Evolutionary conservation across 1,140 invertebrate species (phyloP), one percentile per base, ranked within the genome.

Genomic region (Ostrea denselamellosa): DNA sequence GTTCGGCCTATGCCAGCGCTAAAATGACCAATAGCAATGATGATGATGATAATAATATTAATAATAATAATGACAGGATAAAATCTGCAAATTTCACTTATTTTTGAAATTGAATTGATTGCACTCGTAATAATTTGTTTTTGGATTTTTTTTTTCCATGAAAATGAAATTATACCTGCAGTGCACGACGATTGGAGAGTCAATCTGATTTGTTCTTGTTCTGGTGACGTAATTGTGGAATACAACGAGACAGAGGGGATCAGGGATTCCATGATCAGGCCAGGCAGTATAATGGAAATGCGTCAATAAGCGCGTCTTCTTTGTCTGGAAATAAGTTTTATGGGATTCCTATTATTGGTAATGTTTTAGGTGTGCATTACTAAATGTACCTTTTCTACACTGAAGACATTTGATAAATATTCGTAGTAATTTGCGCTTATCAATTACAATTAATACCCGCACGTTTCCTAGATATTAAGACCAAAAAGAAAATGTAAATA

Each of bases 221-320:
- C 19, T 19, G 12, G 54, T 77, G 0, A 88, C 58, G 10, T 85
- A 51, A 14, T 56, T 54, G 19, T 77, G 87, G 22, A 88, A 88
- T 2, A 88, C 28, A 7, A 88, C 83, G 2, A 88, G 83, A 77
- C 85, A 68, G 0, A 88, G 65, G 0, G 83, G 83, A 52, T 88
- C 83, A 19, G 87, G 87, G 0, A 65, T 88, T 28, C 87, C 87
- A 51, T 88, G 87, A 77, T 88, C 87, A 14, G 87, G 87, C 87
- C 87, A 88, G 2, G 83, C 19, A 3, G 62, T 88, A 52, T 77
- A 88, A 14, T 88, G 87, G 25, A 68, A 88, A 19, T 88, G 87
- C 44, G 34, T 52, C 8, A 85, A 25, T 14, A 54, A 0, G 28
- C 83, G 34, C 17, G 25, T 56, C 34, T 85, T 65, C 52, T 85